A percentile compares a stretch with the other conserved stretches of the same genome.
These are phyloP conservation scores for Pinna nobilis DNA, from an alignment of 1,140 invertebrate species.

Conservation along the genomic window DNA sequence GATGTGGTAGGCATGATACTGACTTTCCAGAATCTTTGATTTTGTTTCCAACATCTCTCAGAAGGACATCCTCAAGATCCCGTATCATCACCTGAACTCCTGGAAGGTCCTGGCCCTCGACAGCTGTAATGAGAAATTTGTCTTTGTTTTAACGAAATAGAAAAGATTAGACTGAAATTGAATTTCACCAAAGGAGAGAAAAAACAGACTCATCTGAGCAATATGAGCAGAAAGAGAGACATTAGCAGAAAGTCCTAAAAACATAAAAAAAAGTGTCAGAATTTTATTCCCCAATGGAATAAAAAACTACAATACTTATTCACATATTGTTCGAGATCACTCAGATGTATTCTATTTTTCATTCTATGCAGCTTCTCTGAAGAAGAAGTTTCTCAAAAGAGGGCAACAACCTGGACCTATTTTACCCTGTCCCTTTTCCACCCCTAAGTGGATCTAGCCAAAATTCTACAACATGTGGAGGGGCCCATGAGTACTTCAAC, in stretches of 20 bases:
- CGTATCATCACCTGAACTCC: conserved; percentile 66
- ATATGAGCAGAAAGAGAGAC: too few species aligned
- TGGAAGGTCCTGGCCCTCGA: conserved; percentile 60
- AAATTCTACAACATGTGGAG: too few species aligned
- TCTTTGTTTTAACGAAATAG: background rate
- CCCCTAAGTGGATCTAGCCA: too few species aligned
- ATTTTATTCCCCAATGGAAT: too few species aligned
- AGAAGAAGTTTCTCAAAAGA: too few species aligned
- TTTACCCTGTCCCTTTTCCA: too few species aligned
- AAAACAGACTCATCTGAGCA: background rate
- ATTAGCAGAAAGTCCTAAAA: background rate
- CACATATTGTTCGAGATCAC: too few species aligned
- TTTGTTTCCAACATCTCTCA: conserved; percentile 72
- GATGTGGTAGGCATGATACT: conserved; percentile 32
- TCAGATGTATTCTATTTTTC: too few species aligned
- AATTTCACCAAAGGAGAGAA: background rate
- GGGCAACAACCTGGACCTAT: too few species aligned
- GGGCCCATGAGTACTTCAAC: background rate
- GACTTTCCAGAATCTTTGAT: conserved; percentile 72
- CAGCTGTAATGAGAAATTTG: conserved; percentile 17
- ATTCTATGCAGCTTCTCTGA: too few species aligned
- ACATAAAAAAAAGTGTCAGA: too few species aligned
- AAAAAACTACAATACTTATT: too few species aligned
- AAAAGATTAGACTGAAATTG: background rate
- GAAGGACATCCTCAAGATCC: conserved; percentile 73